Evolutionary conservation across 2,113 vertebrate genomes (phyloP).

Genomic region (Oryzias melastigma): DNA sequence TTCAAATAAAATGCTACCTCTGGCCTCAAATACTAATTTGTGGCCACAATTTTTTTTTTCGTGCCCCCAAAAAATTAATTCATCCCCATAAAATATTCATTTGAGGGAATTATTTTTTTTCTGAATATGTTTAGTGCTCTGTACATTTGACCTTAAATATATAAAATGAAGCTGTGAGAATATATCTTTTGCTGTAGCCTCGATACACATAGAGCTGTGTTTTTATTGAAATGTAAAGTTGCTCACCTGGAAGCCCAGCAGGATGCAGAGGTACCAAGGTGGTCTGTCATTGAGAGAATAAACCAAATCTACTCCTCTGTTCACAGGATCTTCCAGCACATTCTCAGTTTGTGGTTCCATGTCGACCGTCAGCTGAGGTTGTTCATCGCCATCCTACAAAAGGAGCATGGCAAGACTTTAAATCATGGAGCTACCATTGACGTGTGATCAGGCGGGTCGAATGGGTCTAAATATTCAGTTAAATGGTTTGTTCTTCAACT

Average conservation of each 20-base stretch:
- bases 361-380: conserved; percentile 40
- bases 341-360: conserved; percentile 35
- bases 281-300: conserved; percentile 77
- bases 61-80: too few relatives aligned
- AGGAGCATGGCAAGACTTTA: conserved; percentile 1
- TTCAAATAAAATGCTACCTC: too few relatives aligned
- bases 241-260: conserved; percentile 78
- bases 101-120: too few relatives aligned
- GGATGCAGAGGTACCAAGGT: conserved; percentile 80
- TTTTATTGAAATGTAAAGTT: background rate
- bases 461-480: background rate
- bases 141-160: too few relatives aligned
- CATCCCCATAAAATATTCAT: too few relatives aligned
- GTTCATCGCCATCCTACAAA: conserved; percentile 47
- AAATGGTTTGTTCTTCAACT: background rate
- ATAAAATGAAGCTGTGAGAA: too few relatives aligned
- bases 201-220: too few relatives aligned
- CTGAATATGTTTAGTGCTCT: too few relatives aligned
- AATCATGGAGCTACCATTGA: background rate
- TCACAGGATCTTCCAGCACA: conserved; percentile 27
- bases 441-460: background rate
- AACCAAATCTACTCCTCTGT: conserved; percentile 54
- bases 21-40: too few relatives aligned
- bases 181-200: too few relatives aligned
- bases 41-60: too few relatives aligned